Conservation (phyloP, 2,113 vertebrate species). For the Heteronetta atricapilla region DNA sequence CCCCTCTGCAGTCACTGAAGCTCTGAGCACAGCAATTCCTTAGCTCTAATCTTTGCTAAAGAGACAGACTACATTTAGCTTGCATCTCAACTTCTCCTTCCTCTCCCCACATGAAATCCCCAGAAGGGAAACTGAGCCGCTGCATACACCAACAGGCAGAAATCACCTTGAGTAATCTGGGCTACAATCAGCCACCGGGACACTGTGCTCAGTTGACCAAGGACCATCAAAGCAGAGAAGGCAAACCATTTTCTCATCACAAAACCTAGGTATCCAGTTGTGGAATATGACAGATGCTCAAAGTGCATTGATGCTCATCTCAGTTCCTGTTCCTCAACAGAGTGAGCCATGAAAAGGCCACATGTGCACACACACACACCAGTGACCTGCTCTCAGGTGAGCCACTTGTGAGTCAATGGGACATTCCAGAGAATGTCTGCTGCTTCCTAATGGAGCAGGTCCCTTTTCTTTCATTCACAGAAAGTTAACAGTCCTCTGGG, state of each 20-base stretch:
- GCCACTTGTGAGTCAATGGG: not conserved
- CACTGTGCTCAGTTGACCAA: not conserved
- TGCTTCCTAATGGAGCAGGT: not conserved
- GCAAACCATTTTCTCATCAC: not conserved
- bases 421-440: not conserved
- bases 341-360: not conserved
- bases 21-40: not conserved
- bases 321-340: not conserved
- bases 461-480: not conserved
- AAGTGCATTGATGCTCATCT: not conserved
- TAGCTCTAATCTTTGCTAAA: not conserved
- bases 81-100: not conserved
- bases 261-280: not conserved
- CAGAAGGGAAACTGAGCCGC: not conserved
- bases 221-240: not conserved
- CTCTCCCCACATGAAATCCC: not conserved
- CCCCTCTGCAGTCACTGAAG: not conserved
- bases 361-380: no score
- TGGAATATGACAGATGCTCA: fast-evolving
- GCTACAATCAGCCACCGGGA: not conserved
- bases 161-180: not conserved
- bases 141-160: not conserved
- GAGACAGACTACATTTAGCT: not conserved
- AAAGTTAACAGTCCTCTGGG: not conserved
- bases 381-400: not conserved